phyloP scores from a whole-genome alignment of 2,113 vertebrate species.

The Zosterops lateralis region DNA sequence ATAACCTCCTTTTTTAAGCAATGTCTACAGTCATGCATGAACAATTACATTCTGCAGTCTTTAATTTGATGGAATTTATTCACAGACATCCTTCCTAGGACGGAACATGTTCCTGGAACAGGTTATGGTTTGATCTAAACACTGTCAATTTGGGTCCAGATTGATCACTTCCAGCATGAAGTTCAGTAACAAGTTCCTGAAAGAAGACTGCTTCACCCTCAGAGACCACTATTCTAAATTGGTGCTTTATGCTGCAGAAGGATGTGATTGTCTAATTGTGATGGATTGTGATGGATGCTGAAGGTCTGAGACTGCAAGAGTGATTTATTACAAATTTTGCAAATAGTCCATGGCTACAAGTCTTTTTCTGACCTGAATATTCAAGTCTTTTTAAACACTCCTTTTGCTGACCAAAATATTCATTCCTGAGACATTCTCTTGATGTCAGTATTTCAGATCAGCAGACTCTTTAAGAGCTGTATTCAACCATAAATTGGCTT shows the following conservation, averaged over 20 bases:
- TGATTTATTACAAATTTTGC: neutral
- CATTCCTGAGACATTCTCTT: neutral
- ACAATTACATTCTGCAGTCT: neutral
- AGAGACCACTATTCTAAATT: neutral
- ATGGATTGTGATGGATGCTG: neutral
- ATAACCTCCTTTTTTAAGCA: neutral
- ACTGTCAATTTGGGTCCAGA: neutral
- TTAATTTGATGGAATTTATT: slow-evolving; percentile 37
- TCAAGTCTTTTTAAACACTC: neutral
- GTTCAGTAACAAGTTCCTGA: slow-evolving; percentile 18
- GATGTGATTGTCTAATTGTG: neutral
- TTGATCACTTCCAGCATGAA: slow-evolving; percentile 2
- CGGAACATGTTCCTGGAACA: neutral
- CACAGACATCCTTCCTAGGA: neutral
- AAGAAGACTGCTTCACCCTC: neutral
- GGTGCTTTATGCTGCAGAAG: neutral
- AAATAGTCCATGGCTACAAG: neutral
- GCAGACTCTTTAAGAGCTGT: neutral
- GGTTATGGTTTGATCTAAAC: slow-evolving; percentile 1
- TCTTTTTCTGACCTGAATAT: neutral
- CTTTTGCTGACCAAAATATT: neutral
- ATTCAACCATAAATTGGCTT: neutral
- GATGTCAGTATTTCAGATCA: neutral
- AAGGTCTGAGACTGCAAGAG: neutral
- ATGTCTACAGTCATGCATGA: neutral